Evolutionary conservation across 1,140 invertebrate genomes (phyloP).

Genomic region (Drosophila nikananu): DNA sequence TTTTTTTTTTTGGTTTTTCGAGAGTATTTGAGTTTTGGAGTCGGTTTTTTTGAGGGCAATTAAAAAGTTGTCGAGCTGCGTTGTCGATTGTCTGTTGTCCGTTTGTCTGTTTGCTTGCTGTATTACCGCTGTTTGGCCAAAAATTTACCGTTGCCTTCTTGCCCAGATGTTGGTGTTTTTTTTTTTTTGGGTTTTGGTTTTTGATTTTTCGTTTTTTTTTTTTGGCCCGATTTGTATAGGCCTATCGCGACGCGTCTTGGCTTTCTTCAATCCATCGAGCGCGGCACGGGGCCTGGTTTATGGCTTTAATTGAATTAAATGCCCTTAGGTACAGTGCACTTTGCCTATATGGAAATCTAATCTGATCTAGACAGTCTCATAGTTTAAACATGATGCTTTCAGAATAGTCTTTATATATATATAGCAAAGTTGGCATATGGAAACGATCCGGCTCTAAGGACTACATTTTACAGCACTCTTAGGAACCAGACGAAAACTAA

Average conservation of each 20-base stretch:
- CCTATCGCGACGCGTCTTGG: constrained; percentile 40
- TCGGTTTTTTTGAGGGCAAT: constrained; percentile 70
- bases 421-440: too few species aligned
- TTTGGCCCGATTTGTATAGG: constrained; percentile 49
- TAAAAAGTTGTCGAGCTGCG: constrained; percentile 76
- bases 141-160: constrained; percentile 69
- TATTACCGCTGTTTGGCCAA: constrained; percentile 69
- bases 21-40: constrained; percentile 44
- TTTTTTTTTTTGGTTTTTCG: constrained; percentile 34
- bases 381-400: too few species aligned
- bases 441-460: too few species aligned
- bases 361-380: too few species aligned
- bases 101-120: constrained; percentile 51
- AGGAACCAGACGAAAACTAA: too few species aligned
- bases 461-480: too few species aligned
- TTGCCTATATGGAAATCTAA: neutral
- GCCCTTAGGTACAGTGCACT: neutral
- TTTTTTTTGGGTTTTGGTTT: constrained; percentile 2
- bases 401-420: too few species aligned
- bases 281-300: constrained; percentile 1
- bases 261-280: constrained; percentile 43
- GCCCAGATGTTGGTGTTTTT: constrained; percentile 20
- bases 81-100: constrained; percentile 53
- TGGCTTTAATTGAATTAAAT: constrained; percentile 13
- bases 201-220: constrained; percentile 2